These are phyloP conservation scores for Oscheius sp. DNA, from an alignment of 1,140 invertebrate genomes.

Conservation along the genomic window DNA sequence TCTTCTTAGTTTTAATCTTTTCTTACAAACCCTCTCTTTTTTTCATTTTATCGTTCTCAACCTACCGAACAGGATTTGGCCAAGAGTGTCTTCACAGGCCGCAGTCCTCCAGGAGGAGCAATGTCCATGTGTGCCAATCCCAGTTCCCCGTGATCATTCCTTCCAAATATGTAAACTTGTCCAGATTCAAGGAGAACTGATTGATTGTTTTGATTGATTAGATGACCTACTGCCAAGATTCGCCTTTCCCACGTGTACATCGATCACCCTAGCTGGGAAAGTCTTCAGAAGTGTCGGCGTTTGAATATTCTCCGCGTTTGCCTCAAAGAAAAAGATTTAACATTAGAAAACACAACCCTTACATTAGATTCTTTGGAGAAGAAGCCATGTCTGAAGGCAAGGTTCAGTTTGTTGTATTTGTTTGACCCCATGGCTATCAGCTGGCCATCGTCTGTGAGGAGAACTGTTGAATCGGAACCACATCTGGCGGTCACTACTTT, in stretches of 20 bases:
- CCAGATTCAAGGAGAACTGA: slow-evolving; percentile 71
- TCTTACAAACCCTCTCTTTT: no score
- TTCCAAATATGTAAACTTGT: slow-evolving; percentile 70
- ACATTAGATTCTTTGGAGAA: slow-evolving; percentile 61
- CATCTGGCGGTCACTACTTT: slow-evolving; percentile 67
- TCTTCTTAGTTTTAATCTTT: no score
- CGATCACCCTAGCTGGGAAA: slow-evolving; percentile 59
- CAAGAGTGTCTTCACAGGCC: slow-evolving; percentile 67
- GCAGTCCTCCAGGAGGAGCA: slow-evolving; percentile 58
- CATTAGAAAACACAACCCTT: slow-evolving; percentile 22
- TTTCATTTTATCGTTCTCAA: not conserved
- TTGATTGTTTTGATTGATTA: slow-evolving; percentile 31
- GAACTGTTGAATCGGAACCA: slow-evolving; percentile 66
- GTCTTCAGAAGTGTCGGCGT: slow-evolving; percentile 63
- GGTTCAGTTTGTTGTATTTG: slow-evolving; percentile 71
- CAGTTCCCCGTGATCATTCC: slow-evolving; percentile 69
- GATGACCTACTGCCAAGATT: slow-evolving; percentile 37
- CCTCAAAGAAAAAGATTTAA: slow-evolving; percentile 47
- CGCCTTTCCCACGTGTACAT: slow-evolving; percentile 47
- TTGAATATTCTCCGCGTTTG: slow-evolving; percentile 64
- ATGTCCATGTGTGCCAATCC: slow-evolving; percentile 65
- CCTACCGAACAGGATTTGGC: slow-evolving; percentile 66
- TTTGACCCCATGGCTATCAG: slow-evolving; percentile 72
- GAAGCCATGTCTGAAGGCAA: slow-evolving; percentile 66
- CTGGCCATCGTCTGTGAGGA: slow-evolving; percentile 69